phyloP scores from a whole-genome alignment of 1,140 invertebrate genomes.

The Chrysoperla carnea region DNA sequence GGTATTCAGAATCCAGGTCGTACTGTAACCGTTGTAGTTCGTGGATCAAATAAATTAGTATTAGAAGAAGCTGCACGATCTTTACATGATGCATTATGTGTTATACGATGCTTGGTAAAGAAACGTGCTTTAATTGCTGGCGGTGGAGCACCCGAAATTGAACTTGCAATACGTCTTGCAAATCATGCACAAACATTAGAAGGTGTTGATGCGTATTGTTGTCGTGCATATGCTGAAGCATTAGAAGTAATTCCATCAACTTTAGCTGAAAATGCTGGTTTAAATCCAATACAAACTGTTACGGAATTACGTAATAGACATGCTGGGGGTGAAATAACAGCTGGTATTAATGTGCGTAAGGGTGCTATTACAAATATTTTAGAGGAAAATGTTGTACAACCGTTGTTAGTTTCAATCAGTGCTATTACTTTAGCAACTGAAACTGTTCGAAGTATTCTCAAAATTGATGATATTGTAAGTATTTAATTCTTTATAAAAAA shows the following conservation, averaged over 20 bases:
- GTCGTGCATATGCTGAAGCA: conserved; percentile 87
- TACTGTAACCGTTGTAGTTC: conserved; percentile 84
- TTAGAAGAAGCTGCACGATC: conserved; percentile 90
- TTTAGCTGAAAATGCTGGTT: conserved; percentile 97
- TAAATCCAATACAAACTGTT: conserved; percentile 93
- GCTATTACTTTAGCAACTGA: conserved; percentile 91
- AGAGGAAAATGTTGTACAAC: conserved; percentile 96
- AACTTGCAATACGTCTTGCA: conserved; percentile 73
- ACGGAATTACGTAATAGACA: conserved; percentile 92
- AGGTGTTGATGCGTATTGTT: conserved; percentile 90
- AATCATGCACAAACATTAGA: conserved; percentile 65
- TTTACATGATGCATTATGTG: conserved; percentile 95
- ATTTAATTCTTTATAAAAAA: conserved; percentile 6
- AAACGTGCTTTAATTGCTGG: conserved; percentile 81
- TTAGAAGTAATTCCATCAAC: conserved; percentile 95
- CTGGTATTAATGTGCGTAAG: conserved; percentile 94
- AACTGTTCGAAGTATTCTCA: conserved; percentile 93
- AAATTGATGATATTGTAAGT: conserved; percentile 96
- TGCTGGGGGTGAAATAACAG: conserved; percentile 60
- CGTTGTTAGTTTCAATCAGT: conserved; percentile 84
- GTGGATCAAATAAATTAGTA: conserved; percentile 95
- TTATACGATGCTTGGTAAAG: conserved; percentile 83
- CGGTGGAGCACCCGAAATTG: conserved; percentile 94
- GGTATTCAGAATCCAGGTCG: conserved; percentile 60
- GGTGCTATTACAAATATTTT: conserved; percentile 92